Conservation (phyloP, 2,797 vertebrate genomes). For the Furcifer pardalis region DNA sequence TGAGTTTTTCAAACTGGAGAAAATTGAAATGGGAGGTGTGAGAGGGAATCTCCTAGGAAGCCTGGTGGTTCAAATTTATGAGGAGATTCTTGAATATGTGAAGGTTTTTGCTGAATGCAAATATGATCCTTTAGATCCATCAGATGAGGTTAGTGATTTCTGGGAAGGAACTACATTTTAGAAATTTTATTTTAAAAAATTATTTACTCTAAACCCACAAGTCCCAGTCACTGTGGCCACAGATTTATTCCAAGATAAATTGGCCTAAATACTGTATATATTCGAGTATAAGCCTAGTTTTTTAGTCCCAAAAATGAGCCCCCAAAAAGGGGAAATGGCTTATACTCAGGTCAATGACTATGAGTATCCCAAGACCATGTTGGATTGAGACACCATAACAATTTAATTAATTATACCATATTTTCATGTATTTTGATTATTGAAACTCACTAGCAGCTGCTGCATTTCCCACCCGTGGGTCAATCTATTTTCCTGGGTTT, state of each 20-base stretch:
- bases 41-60: slow-evolving; percentile 66
- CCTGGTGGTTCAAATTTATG: slow-evolving; percentile 66
- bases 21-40: slow-evolving; percentile 73
- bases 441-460: no score
- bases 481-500: no score
- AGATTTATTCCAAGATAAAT: background rate
- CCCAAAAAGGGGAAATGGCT: no score
- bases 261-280: no score
- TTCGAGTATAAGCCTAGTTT: no score
- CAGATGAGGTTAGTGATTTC: slow-evolving; percentile 67
- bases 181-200: background rate
- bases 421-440: no score
- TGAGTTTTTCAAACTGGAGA: slow-evolving; percentile 77
- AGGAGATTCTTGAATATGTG: slow-evolving; percentile 74
- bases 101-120: slow-evolving; percentile 71
- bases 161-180: rapidly evolving
- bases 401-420: no score
- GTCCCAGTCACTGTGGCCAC: rapidly evolving
- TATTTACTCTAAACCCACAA: rapidly evolving
- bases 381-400: no score
- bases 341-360: no score
- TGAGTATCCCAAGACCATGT: no score
- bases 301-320: no score
- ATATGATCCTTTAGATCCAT: slow-evolving; percentile 77
- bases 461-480: no score